These are phyloP conservation scores for Rhombomys opimus DNA, from an alignment of 2,113 vertebrate species.

Conservation along the genomic window DNA sequence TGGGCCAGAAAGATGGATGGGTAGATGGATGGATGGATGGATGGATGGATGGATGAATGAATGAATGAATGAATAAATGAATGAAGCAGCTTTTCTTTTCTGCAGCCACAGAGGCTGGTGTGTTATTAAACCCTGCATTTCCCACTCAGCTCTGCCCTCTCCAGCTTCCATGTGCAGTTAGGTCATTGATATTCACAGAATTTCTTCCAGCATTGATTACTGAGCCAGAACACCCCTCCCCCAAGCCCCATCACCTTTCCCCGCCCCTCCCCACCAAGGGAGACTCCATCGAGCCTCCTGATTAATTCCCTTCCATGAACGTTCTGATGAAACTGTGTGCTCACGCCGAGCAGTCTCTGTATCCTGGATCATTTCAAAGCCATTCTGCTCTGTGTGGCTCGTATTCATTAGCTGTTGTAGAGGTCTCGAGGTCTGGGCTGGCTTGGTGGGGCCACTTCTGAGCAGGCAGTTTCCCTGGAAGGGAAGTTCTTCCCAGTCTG, in stretches of 20 bases:
- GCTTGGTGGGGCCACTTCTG: not conserved
- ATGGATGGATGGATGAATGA: not conserved
- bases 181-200: constrained; percentile 4
- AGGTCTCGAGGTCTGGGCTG: not conserved
- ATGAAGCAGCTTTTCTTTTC: too few relatives aligned
- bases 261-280: not conserved
- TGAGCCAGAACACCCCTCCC: not conserved
- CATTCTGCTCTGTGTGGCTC: constrained; percentile 40
- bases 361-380: constrained; percentile 58
- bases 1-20: too few relatives aligned
- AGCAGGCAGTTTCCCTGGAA: not conserved
- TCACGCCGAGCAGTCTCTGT: constrained; percentile 46
- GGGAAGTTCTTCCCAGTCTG: not conserved
- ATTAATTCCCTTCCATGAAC: constrained; percentile 66
- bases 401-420: constrained; percentile 49
- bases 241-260: not conserved
- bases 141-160: rapidly evolving
- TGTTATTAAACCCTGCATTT: rapidly evolving
- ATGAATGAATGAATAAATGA: not conserved
- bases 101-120: not conserved
- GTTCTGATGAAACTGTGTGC: constrained; percentile 17
- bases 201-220: constrained; percentile 14
- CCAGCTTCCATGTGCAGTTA: not conserved
- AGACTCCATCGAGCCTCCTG: constrained; percentile 35
- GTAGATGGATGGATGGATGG: not conserved